Evolutionary conservation across 92 coral and sea anemone species (phyloP), one percentile per base, ranked within the genome.

Genomic region (Palythoa heliodiscus): DNA sequence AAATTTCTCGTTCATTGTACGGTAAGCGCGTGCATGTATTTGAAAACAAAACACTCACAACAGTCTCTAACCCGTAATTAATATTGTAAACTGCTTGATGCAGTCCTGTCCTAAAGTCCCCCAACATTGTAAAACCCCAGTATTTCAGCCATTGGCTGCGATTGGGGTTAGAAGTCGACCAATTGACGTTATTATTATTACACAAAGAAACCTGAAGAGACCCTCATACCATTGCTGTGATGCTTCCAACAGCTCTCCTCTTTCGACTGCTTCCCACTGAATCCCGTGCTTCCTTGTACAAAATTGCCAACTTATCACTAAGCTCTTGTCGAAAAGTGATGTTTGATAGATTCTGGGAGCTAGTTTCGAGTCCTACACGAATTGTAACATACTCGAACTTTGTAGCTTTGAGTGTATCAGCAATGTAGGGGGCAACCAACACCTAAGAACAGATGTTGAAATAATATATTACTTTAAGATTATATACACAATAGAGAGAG

Each of bases 181-280:
- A n/a, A n/a, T n/a, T n/a, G n/a, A n/a, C n/a, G n/a, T n/a, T n/a
- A n/a, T n/a, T n/a, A n/a, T n/a, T 57, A 19, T 58, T 58, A 58
- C 5, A 19, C 19, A 64, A n/a, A 12, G 19, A 37, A 20, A 48
- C 3, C 22, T 6, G 4, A 50, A 2, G 16, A 19, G 39, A 1
- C 24, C 23, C 12, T 60, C 95, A 52, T 88, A 96, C 99, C 88
- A 89, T 92, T 11, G 93, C 93, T 29, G 86, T 89, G 3, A 93
- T 92, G 83, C 99, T 96, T n/a, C 99, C 98, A 53, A 93, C 64
- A 3, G 98, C 95, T 66, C 98, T 84, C 71, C 83, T 91, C 89
- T 84, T 96, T 84, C 99, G 77, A 22, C 90, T 91, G 1, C 80
- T 53, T 19, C 10, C 54, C 47, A 52, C 53, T 60, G 89, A 40